phyloP scores from a whole-genome alignment of 2,888 invertebrate species.

The Hololepta plana region DNA sequence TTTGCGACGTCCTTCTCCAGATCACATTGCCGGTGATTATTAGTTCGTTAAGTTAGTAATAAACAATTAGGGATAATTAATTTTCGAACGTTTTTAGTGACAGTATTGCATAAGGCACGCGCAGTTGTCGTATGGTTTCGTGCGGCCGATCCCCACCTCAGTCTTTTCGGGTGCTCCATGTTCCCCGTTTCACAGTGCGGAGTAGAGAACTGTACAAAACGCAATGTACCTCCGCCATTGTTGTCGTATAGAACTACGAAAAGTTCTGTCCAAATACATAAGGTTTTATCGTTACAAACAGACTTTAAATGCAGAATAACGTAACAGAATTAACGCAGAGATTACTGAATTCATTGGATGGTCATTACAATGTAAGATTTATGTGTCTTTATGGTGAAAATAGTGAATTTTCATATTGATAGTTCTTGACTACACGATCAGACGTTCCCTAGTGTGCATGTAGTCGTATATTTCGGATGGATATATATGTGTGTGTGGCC shows the following conservation, averaged over 20 bases:
- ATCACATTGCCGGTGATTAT: too few species aligned
- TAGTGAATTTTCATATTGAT: conserved; percentile 16
- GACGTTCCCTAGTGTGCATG: conserved; percentile 23
- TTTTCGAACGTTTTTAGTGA: too few species aligned
- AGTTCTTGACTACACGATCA: too few species aligned
- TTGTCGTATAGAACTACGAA: conserved; percentile 28
- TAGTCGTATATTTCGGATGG: too few species aligned
- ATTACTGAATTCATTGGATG: conserved; percentile 92
- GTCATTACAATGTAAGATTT: conserved; percentile 92
- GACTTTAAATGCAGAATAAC: conserved; percentile 62
- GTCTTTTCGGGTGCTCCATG: conserved; percentile 29
- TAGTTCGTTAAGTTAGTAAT: too few species aligned
- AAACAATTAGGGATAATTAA: too few species aligned
- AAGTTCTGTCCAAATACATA: conserved; percentile 27
- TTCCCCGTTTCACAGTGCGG: conserved; percentile 29
- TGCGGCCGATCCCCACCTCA: conserved; percentile 27
- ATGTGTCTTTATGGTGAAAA: conserved; percentile 15
- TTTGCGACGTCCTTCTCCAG: too few species aligned
- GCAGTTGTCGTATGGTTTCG: conserved; percentile 20
- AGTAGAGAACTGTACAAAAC: conserved; percentile 28
- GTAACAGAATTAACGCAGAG: conserved; percentile 85
- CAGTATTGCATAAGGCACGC: too few species aligned
- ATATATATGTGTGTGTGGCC: too few species aligned
- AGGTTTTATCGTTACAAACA: conserved; percentile 29
- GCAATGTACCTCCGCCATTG: conserved; percentile 32